Evolutionary conservation across 2,113 vertebrate genomes (phyloP), one percentile per base, ranked within the genome.

Genomic region (Eulemur macaco): DNA sequence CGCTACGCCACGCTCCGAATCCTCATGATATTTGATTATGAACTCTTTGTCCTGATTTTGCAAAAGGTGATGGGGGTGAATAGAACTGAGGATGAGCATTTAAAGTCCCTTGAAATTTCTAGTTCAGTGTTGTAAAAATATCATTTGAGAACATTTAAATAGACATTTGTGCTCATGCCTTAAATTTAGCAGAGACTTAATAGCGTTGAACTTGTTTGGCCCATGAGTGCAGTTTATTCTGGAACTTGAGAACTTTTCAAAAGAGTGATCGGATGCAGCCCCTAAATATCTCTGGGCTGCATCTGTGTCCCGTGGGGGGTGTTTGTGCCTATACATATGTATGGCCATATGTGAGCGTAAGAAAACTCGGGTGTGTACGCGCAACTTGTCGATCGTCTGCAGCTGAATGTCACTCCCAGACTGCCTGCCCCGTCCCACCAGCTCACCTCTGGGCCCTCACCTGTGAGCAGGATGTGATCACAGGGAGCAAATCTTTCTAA

Each of bases 71-170:
- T 77, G 84, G 54, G 78, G 56, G 69, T 80, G 37, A 68, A 39
- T 77, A 95, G 73, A 88, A 80, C 68, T 45, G 47, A 96, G 78
- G 68, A 39, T 83, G 91, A 58, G 78, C 91, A 71, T 87, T 89
- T 66, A 86, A 96, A 89, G 94, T 73, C 97, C 96, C 92, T 80
- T 97, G 96, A 96, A 85, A 97, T 94, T 96, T 97, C 94, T 86
- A 95, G 91, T 39, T 97, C 91, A 91, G 71, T 95, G 50, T 96
- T 98, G 82, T 98, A 96, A 96, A 97, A 98, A 97, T 88, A 96
- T 74, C 95, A n/a, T 97, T 96, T 91, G n/a, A 94, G 96, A 96
- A 97, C 95, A 89, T 98, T 98, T 96, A 98, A 97, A 98, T 98
- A 98, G 97, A 97, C 97, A 37, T 98, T 96, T 95, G 50, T 94